A percentile compares a stretch with the other conserved stretches of the same genome.
Conservation (phyloP, 2,888 invertebrate genomes). For the Rambutsinella grinnellia region DNA sequence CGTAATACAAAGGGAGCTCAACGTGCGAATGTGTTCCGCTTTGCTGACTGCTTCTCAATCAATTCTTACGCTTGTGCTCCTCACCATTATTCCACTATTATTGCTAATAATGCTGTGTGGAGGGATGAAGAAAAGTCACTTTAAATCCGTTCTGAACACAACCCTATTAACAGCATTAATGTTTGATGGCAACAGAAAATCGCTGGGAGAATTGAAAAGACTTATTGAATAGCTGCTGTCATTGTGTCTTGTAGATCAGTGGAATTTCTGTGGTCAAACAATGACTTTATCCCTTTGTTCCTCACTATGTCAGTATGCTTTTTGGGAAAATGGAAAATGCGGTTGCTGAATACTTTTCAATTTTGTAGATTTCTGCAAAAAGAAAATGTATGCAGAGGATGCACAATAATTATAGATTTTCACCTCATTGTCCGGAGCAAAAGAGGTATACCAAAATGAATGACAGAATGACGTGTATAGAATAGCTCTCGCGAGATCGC, state of each 20-base stretch:
- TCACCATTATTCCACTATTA: constrained; percentile 2
- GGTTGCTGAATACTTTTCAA: background rate
- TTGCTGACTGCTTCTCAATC: constrained; percentile 54
- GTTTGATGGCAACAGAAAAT: too few species aligned
- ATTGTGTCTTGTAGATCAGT: background rate
- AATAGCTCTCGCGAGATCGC: too few species aligned
- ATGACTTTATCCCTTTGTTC: background rate
- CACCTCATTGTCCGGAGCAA: background rate
- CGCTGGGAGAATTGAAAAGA: too few species aligned
- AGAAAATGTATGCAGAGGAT: too few species aligned
- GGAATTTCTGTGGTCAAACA: background rate
- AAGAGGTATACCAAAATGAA: too few species aligned
- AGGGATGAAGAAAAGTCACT: too few species aligned
- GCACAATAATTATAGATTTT: background rate
- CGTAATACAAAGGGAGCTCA: constrained; percentile 46
- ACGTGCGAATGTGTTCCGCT: constrained; percentile 57
- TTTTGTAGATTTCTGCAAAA: background rate
- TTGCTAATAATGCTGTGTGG: background rate
- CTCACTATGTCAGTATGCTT: background rate
- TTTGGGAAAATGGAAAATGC: background rate
- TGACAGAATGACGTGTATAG: too few species aligned
- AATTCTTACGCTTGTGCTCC: constrained; percentile 54
- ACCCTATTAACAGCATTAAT: background rate
- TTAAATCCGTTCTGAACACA: background rate
- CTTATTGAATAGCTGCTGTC: background rate